phyloP scores from a whole-genome alignment of 2,797 vertebrate genomes.

The Pangasius krempfi region DNA sequence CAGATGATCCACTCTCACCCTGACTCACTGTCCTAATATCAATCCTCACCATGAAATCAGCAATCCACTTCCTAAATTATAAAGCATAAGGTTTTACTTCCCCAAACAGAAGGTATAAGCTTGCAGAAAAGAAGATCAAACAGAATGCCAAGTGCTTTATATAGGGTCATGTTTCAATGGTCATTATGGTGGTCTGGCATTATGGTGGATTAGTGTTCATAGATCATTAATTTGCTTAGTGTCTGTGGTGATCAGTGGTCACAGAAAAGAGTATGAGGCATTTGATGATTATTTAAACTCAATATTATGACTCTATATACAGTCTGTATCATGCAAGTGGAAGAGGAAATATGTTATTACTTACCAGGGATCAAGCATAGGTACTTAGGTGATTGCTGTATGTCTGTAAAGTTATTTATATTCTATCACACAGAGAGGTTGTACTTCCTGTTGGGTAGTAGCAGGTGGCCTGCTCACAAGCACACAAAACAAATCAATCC shows the following conservation, averaged over 20 bases:
- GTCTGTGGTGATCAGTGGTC: conserved; percentile 11
- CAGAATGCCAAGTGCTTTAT: conserved; percentile 41
- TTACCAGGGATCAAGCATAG: not conserved
- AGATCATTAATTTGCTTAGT: conserved; percentile 2
- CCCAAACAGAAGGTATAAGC: conserved; percentile 14
- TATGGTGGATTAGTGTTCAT: conserved; percentile 16
- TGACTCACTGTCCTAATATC: not conserved
- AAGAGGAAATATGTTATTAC: not conserved
- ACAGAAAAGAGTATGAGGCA: not conserved
- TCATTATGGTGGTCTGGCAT: conserved; percentile 14
- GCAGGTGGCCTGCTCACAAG: conserved; percentile 30
- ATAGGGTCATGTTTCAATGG: conserved; percentile 12
- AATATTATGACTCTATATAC: not conserved
- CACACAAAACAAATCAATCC: conserved; percentile 34
- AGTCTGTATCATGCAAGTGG: not conserved
- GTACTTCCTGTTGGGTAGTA: conserved; percentile 1
- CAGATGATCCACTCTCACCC: conserved; percentile 30
- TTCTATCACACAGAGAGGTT: not conserved
- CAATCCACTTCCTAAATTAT: conserved; percentile 4
- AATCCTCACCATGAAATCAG: conserved; percentile 25
- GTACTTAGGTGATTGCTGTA: conserved; percentile 1
- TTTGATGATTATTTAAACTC: not conserved
- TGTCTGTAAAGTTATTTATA: conserved; percentile 33
- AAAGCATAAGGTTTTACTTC: conserved; percentile 16
- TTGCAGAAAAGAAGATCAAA: conserved; percentile 12